These are phyloP conservation scores for Bombus pyrosoma DNA, from an alignment of 1,140 invertebrate species.

Conservation along the genomic window DNA sequence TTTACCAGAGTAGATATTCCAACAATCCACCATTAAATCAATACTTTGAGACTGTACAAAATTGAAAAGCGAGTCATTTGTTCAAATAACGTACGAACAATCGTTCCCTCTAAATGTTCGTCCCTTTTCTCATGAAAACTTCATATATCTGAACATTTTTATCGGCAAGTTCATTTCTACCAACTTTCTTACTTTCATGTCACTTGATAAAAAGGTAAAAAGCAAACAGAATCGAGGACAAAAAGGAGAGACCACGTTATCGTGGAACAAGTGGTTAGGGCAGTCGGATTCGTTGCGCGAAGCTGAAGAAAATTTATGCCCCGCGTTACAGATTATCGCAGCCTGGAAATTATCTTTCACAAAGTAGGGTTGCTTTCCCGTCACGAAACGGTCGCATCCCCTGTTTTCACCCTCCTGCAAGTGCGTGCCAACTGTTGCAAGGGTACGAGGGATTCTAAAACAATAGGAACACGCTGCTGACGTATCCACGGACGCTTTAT, in stretches of 20 bases:
- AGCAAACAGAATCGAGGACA: neutral
- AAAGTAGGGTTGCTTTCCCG: constrained; percentile 19
- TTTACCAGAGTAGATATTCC: too few species aligned
- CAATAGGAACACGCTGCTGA: constrained; percentile 36
- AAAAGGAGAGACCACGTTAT: too few species aligned
- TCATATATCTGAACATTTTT: too few species aligned
- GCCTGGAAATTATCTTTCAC: constrained; percentile 35
- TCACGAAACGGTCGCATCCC: constrained; percentile 4
- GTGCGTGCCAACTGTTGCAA: constrained; percentile 49
- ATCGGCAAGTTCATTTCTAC: too few species aligned
- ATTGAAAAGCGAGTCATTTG: too few species aligned
- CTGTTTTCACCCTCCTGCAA: constrained; percentile 35
- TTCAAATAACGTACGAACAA: too few species aligned
- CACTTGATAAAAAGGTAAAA: neutral
- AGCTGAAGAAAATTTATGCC: constrained; percentile 14
- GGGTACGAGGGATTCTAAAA: constrained; percentile 16
- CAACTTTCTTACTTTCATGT: neutral
- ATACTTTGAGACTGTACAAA: too few species aligned
- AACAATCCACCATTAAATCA: too few species aligned
- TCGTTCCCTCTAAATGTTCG: too few species aligned
- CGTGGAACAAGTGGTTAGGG: neutral
- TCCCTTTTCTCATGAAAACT: too few species aligned
- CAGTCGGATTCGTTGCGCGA: neutral
- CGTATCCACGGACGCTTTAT: constrained; percentile 28
- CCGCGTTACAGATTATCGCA: constrained; percentile 25